Evolutionary conservation across 2,113 vertebrate species (phyloP).

Genomic region (Rhinogobius similis): DNA sequence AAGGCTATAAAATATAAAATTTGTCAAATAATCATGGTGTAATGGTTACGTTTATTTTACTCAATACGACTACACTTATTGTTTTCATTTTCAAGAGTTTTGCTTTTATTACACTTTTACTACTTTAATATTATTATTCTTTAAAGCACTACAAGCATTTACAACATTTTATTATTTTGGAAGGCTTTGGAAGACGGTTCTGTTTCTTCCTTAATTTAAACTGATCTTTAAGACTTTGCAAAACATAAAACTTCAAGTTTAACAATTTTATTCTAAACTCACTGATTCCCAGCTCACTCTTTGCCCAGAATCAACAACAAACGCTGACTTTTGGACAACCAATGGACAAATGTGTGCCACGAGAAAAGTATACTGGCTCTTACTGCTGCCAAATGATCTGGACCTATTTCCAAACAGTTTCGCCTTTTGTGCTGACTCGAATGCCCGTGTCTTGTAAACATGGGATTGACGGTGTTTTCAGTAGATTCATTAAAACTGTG

Average conservation of each 20-base stretch:
- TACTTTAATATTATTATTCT: too few species aligned
- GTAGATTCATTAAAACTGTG: constrained; percentile 3
- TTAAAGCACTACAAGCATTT: too few species aligned
- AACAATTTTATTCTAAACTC: not conserved
- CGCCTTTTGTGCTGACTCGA: not conserved
- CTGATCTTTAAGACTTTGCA: too few species aligned
- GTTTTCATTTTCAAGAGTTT: too few species aligned
- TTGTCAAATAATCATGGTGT: too few species aligned
- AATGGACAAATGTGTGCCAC: not conserved
- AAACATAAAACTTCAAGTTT: too few species aligned
- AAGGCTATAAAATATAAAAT: not conserved
- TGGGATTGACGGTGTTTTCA: not conserved
- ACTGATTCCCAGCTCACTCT: not conserved
- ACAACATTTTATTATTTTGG: too few species aligned
- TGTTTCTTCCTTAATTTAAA: too few species aligned
- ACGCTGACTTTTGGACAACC: not conserved
- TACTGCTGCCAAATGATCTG: not conserved
- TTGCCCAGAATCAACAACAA: not conserved
- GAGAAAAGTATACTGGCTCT: not conserved
- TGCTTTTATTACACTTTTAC: too few species aligned
- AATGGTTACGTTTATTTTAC: not conserved
- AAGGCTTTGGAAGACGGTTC: too few species aligned
- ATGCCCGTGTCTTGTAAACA: not conserved
- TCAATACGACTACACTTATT: too few species aligned
- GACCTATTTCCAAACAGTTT: not conserved